phyloP scores from a whole-genome alignment of 64 coral and sea anemone genomes.

The Pocillopora verrucosa region DNA sequence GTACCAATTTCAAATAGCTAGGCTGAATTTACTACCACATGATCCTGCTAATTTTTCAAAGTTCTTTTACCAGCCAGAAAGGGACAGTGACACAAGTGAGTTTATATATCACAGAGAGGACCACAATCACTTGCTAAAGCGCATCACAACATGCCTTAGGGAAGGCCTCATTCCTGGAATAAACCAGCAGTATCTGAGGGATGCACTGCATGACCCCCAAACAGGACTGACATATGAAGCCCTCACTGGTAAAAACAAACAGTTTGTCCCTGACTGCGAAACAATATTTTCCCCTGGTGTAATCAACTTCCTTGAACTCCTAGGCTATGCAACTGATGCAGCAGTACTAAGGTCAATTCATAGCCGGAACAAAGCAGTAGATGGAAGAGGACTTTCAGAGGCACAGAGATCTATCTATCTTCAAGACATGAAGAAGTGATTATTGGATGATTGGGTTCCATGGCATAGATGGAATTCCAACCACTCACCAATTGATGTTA shows the following conservation, averaged over 20 bases:
- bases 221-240: slow-evolving; percentile 57
- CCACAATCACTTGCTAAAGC: too few species aligned
- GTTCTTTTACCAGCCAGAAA: too few species aligned
- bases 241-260: slow-evolving; percentile 59
- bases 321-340: neutral
- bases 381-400: slow-evolving; percentile 48
- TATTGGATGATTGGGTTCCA: too few species aligned
- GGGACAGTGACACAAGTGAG: too few species aligned
- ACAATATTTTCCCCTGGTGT: slow-evolving; percentile 36
- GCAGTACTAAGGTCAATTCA: slow-evolving; percentile 35
- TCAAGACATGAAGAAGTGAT: too few species aligned
- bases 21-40: too few species aligned
- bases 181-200: neutral
- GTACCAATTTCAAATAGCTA: too few species aligned
- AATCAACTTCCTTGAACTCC: slow-evolving; percentile 6
- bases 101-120: too few species aligned
- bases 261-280: slow-evolving; percentile 68
- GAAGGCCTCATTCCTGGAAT: slow-evolving; percentile 30
- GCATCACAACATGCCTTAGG: neutral
- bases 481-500: too few species aligned
- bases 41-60: too few species aligned
- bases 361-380: slow-evolving; percentile 58
- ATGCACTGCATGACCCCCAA: slow-evolving; percentile 27
- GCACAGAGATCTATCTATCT: neutral
- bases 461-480: too few species aligned